These are phyloP conservation scores for Leptodactylus fallax DNA, from an alignment of 2,797 vertebrate genomes.

Conservation along the genomic window DNA sequence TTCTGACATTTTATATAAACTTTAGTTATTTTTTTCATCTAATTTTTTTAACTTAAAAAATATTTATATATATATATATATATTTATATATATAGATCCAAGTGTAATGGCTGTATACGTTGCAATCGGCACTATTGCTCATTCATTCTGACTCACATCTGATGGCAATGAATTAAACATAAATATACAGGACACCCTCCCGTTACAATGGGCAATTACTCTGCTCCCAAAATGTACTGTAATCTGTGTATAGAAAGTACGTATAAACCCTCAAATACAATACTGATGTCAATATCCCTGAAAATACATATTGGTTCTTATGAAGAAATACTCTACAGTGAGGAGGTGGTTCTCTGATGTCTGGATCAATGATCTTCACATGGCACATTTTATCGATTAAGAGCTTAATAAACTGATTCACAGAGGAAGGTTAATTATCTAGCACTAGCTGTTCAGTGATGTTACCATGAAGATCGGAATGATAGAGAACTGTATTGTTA, in stretches of 20 bases:
- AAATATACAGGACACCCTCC: conserved; percentile 39
- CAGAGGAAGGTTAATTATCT: conserved; percentile 53
- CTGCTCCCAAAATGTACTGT: conserved; percentile 23
- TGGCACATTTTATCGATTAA: conserved; percentile 58
- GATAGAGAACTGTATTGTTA: conserved; percentile 34
- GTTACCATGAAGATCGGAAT: conserved; percentile 43
- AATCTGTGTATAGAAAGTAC: conserved; percentile 21
- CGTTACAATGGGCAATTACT: conserved; percentile 49
- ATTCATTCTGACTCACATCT: conserved; percentile 32
- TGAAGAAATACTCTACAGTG: conserved; percentile 42
- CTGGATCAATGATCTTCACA: conserved; percentile 53
- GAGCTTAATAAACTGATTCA: conserved; percentile 54
- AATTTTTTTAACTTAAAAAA: conserved; percentile 40
- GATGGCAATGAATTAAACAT: conserved; percentile 40
- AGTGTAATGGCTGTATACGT: conserved; percentile 31
- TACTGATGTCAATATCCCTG: conserved; percentile 52
- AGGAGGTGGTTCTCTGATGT: conserved; percentile 38
- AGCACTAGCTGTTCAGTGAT: conserved; percentile 27
- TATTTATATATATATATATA: conserved; percentile 38
- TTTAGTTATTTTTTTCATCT: conserved; percentile 10
- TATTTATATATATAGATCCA: conserved; percentile 4
- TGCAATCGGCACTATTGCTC: conserved; percentile 33
- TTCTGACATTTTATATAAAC: conserved; percentile 29
- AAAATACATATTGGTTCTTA: neutral
- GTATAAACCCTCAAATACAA: conserved; percentile 36